phyloP scores from a whole-genome alignment of 2,113 vertebrate species.

The Ictalurus furcatus region DNA sequence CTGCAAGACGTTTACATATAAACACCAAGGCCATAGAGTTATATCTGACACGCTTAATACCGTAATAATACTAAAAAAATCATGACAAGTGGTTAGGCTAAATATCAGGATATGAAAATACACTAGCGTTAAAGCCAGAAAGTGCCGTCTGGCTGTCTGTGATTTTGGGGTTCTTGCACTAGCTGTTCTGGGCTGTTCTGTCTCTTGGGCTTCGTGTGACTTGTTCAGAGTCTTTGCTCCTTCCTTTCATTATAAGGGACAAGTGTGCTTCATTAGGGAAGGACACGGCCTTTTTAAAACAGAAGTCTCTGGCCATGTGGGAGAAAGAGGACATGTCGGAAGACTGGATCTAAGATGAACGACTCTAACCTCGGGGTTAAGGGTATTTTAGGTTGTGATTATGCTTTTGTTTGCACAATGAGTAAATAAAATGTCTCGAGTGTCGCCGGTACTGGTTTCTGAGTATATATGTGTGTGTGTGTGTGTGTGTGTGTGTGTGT shows the following conservation, averaged over 20 bases:
- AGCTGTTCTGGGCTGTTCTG: background rate
- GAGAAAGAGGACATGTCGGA: constrained; percentile 5
- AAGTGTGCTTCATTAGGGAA: constrained; percentile 15
- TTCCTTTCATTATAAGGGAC: constrained; percentile 21
- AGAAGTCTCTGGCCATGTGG: constrained; percentile 6
- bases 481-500: background rate
- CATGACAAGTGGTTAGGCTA: background rate
- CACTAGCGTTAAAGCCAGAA: background rate
- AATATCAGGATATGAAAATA: background rate
- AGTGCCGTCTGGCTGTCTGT: background rate
- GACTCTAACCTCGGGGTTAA: background rate
- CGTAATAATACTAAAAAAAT: background rate
- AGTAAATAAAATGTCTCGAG: constrained; percentile 17
- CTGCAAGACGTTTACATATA: background rate
- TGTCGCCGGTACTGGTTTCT: background rate
- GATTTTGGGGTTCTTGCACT: background rate
- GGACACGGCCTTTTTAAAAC: constrained; percentile 22
- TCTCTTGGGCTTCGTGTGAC: background rate
- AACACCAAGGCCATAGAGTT: background rate
- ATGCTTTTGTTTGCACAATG: constrained; percentile 8
- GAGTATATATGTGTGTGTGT: background rate
- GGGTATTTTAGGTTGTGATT: constrained; percentile 3
- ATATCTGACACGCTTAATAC: background rate
- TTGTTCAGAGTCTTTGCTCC: background rate
- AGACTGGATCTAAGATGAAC: constrained; percentile 1